Base-by-base conservation (phyloP, 2,888 invertebrate genomes). In the Acheta domesticus region DNA sequence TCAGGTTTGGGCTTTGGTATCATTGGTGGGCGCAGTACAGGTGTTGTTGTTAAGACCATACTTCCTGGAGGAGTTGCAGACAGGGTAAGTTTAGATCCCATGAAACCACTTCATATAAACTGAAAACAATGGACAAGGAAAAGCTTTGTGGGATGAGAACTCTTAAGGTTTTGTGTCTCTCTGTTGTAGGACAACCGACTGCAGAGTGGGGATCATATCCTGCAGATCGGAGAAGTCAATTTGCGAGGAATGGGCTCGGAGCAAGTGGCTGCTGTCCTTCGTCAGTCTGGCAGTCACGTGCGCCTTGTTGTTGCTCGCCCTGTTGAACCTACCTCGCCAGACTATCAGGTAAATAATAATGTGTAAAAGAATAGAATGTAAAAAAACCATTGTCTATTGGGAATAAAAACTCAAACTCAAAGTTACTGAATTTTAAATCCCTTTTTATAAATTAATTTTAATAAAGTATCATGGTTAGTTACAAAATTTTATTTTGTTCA, bases 21-120 rank as follows among this genome's bases (percentile, higher is more conserved):
- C 85, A 98, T 99, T 85, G 99, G 99, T 48, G 96, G 96, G 77
- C 92, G 98, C 84, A 97, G 97, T 83, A 98, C 98, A 83, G 99
- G 99, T 11, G 99, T 99, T n/a, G 98, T 99, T 82, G 98, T 99
- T 19, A 99, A 99, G 88, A 99, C 99, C 20, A 98, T 99, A 83
- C 89, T 99, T 81, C 97, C 98, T 0, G 99, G 98, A 11, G 99
- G 99, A 79, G 97, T 98, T 4, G 98, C 99, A 12, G 98, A 99
- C 88, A 92, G 96, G 84, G 96, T 96, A 85, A 90, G 92, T 87
- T 77, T 19, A 0, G 36, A 36, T 36, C 36, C 8, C 36, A 62
- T 19, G 62, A 62, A 5, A n/a, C 16, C 5, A 19, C 14, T 62
- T 62, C 16, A 62, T 62, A 62, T 62, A 62, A 62, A 62, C 62